These are phyloP conservation scores for Melanostigma gelatinosum DNA, from an alignment of 2,113 vertebrate genomes.

Conservation along the genomic window DNA sequence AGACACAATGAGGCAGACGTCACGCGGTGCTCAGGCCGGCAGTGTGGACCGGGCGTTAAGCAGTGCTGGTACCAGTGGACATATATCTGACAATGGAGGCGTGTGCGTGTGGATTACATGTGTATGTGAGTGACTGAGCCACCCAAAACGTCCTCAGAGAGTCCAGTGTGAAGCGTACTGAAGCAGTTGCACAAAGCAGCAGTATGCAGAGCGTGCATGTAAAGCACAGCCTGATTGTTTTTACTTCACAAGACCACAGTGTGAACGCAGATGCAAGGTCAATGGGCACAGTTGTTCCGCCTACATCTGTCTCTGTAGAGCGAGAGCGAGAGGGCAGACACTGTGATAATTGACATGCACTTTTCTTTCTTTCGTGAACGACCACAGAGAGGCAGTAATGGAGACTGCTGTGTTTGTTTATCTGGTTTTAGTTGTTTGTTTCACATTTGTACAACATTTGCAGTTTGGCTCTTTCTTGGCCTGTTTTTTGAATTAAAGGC, in stretches of 20 bases:
- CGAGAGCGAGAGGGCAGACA: conserved; percentile 6
- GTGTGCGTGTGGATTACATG: conserved; percentile 10
- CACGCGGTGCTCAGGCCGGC: no score
- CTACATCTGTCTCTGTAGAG: background rate
- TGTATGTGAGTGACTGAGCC: conserved; percentile 26
- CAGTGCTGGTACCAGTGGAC: conserved; percentile 25
- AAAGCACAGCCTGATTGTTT: conserved; percentile 29
- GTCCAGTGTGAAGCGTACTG: conserved; percentile 25
- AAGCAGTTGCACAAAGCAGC: conserved; percentile 36
- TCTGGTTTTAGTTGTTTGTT: background rate
- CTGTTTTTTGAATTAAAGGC: conserved; percentile 30
- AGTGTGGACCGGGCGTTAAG: background rate
- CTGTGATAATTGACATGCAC: background rate
- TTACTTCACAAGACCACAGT: conserved; percentile 31
- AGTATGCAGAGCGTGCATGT: conserved; percentile 15
- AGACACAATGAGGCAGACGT: no score
- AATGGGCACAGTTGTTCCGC: conserved; percentile 23
- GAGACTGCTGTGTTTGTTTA: background rate
- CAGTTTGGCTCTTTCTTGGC: conserved; percentile 7
- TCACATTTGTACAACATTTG: background rate
- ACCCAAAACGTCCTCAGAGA: conserved; percentile 14
- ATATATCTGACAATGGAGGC: conserved; percentile 35
- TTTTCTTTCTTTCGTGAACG: background rate
- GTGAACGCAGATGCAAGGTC: conserved; percentile 24
- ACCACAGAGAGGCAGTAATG: background rate